These are phyloP conservation scores for Malurus alboscapulatus DNA, from an alignment of 2,113 vertebrate species.

Conservation along the genomic window DNA sequence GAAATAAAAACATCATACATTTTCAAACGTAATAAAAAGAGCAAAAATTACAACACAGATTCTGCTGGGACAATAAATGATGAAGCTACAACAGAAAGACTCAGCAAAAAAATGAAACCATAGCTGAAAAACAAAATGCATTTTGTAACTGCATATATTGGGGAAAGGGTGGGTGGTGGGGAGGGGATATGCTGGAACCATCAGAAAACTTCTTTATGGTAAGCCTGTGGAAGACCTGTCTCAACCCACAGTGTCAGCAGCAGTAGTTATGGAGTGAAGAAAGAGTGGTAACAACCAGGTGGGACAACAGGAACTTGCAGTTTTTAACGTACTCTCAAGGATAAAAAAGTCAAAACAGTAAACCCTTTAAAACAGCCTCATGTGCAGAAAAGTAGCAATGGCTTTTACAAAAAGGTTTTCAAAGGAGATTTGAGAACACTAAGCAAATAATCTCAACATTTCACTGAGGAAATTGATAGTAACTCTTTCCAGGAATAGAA, in stretches of 20 bases:
- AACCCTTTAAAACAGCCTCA: neutral
- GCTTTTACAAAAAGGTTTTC: neutral
- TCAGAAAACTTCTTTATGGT: neutral
- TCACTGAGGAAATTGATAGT: neutral
- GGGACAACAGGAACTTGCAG: neutral
- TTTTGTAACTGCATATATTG: neutral
- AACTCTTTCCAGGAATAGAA: neutral
- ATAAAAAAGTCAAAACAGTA: neutral
- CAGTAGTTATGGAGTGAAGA: neutral
- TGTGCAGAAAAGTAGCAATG: neutral
- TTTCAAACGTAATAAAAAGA: neutral
- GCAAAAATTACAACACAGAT: neutral
- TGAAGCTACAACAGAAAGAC: neutral
- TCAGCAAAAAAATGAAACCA: neutral
- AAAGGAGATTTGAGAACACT: neutral
- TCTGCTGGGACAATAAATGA: neutral
- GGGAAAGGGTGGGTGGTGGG: accelerated
- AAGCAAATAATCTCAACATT: neutral
- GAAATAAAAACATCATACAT: neutral
- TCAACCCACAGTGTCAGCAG: neutral
- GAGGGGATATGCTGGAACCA: neutral
- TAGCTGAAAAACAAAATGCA: neutral
- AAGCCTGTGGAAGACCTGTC: neutral
- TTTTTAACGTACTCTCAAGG: neutral
- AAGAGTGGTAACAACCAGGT: neutral